Percentiles rank a stretch among this genome's conserved stretches.
Conservation (phyloP, 2,113 vertebrate species). For the Apus apus region DNA sequence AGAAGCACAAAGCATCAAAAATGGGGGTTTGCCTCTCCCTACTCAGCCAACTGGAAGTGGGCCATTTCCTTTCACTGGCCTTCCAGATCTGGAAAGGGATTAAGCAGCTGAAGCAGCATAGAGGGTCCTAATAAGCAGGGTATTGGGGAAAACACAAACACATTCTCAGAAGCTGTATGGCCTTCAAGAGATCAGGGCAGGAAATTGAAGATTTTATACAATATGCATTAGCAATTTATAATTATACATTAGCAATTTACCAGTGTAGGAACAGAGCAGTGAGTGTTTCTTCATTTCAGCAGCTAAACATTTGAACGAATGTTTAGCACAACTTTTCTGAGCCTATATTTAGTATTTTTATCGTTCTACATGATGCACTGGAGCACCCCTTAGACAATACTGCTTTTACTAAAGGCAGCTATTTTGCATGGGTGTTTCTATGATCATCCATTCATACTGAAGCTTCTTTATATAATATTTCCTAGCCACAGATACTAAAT, state of each 20-base stretch:
- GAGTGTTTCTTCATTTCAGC: not conserved
- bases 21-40: not conserved
- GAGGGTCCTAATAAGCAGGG: not conserved
- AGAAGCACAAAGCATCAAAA: fast-evolving
- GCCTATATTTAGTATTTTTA: not conserved
- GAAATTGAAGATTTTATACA: not conserved
- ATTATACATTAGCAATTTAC: not conserved
- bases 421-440: not conserved
- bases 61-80: fast-evolving
- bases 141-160: not conserved
- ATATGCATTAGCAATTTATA: not conserved
- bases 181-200: not conserved
- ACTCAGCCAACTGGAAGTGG: not conserved
- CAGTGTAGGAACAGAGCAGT: not conserved
- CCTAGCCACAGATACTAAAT: not conserved
- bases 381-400: not conserved
- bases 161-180: not conserved
- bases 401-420: not conserved
- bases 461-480: not conserved
- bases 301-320: not conserved
- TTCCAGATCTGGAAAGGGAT: not conserved
- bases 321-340: not conserved
- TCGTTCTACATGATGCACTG: not conserved
- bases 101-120: not conserved
- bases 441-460: fast-evolving